A percentile compares a stretch with the other conserved stretches of the same genome.
These are phyloP conservation scores for Numenius phaeopus DNA, from an alignment of 2,797 vertebrate genomes.

Conservation along the genomic window DNA sequence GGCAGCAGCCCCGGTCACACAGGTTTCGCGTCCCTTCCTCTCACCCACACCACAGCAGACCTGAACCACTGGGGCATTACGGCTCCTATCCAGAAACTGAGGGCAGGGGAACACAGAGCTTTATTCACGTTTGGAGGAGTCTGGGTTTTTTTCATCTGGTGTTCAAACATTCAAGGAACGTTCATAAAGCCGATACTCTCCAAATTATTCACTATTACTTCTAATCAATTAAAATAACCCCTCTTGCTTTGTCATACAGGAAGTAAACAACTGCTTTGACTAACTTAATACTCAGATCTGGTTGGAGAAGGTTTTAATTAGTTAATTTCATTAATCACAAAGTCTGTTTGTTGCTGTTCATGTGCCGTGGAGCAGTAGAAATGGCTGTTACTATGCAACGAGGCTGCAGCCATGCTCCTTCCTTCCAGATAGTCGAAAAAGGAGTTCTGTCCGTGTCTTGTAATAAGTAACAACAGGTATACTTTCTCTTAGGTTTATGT, in stretches of 20 bases:
- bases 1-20: fast-evolving
- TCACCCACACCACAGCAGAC: fast-evolving
- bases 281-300: neutral
- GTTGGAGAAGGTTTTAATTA: slow-evolving; percentile 28
- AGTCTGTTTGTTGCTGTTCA: neutral
- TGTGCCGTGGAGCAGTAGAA: neutral
- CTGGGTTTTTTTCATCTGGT: fast-evolving
- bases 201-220: neutral
- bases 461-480: neutral
- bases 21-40: neutral
- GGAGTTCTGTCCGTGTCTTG: neutral
- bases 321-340: slow-evolving; percentile 20
- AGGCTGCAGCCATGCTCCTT: neutral
- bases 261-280: slow-evolving; percentile 46
- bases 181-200: neutral
- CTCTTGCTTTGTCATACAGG: neutral
- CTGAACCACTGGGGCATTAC: neutral
- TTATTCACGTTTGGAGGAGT: neutral
- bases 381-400: neutral
- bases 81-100: neutral
- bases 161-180: neutral
- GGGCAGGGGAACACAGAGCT: neutral
- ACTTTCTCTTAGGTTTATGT: neutral
- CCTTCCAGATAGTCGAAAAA: neutral
- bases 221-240: neutral